Percentiles rank a stretch among this genome's conserved stretches.
These are phyloP conservation scores for Perizoma flavofasciatum DNA, from an alignment of 2,888 invertebrate species.

Conservation along the genomic window DNA sequence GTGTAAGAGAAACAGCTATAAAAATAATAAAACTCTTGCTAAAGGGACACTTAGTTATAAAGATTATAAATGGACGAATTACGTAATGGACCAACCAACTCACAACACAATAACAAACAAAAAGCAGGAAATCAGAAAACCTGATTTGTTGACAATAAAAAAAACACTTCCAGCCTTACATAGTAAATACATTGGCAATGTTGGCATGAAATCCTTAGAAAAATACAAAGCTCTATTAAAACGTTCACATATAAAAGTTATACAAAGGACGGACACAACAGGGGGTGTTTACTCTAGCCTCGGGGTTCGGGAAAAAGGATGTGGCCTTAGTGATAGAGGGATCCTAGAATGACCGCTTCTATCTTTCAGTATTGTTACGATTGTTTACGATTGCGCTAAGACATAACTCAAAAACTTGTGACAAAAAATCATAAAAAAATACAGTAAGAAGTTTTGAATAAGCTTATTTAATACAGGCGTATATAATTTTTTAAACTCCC, in stretches of 20 bases:
- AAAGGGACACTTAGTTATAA: too few relatives aligned
- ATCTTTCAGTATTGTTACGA: too few relatives aligned
- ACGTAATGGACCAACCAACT: not conserved
- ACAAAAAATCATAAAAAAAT: too few relatives aligned
- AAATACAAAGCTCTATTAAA: slow-evolving; percentile 48
- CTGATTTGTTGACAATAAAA: slow-evolving; percentile 5
- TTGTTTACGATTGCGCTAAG: too few relatives aligned
- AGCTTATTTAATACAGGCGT: too few relatives aligned
- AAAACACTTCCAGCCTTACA: not conserved
- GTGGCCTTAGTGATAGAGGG: slow-evolving; percentile 27
- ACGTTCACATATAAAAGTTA: slow-evolving; percentile 49
- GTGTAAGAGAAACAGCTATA: too few relatives aligned
- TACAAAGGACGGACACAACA: slow-evolving; percentile 49
- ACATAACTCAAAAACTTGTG: too few relatives aligned
- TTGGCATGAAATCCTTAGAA: slow-evolving; percentile 38
- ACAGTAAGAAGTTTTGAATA: too few relatives aligned
- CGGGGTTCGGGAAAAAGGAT: slow-evolving; percentile 25
- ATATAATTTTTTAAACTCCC: too few relatives aligned
- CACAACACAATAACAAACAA: slow-evolving; percentile 4
- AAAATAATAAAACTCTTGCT: too few relatives aligned
- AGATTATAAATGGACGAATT: not conserved
- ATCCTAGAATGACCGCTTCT: not conserved
- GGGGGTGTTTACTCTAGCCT: slow-evolving; percentile 48
- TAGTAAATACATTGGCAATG: slow-evolving; percentile 3
- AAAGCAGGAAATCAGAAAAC: slow-evolving; percentile 5